Conservation (phyloP, 1,140 invertebrate species). For the Pseudomyrmex dendroicus region DNA sequence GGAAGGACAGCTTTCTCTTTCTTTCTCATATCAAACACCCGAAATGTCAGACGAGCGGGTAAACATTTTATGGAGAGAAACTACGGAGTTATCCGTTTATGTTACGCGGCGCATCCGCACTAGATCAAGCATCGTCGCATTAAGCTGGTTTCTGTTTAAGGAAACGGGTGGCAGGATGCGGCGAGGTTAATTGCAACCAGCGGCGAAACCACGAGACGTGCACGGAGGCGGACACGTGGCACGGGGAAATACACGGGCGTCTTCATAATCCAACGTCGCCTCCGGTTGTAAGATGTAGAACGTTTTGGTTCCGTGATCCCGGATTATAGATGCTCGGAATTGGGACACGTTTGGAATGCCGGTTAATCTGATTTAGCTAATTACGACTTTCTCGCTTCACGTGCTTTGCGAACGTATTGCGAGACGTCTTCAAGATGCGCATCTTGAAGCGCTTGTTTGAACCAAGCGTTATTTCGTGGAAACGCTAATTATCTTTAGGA, state of each 20-base stretch:
- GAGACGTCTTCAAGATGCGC: neutral
- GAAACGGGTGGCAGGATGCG: constrained; percentile 50
- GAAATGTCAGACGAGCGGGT: constrained; percentile 29
- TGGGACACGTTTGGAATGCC: constrained; percentile 23
- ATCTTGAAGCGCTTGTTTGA: neutral
- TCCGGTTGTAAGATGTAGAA: constrained; percentile 37
- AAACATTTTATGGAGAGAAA: constrained; percentile 56
- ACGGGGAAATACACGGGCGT: constrained; percentile 53
- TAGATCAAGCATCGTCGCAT: constrained; percentile 52
- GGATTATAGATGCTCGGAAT: constrained; percentile 25
- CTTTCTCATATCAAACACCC: neutral
- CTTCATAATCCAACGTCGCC: constrained; percentile 60
- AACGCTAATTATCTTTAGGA: neutral
- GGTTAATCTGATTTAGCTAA: constrained; percentile 45
- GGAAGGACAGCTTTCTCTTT: neutral
- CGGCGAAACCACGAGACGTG: constrained; percentile 27
- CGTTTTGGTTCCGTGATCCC: constrained; percentile 55
- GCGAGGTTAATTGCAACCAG: constrained; percentile 65
- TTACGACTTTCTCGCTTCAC: constrained; percentile 44
- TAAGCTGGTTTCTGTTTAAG: constrained; percentile 44
- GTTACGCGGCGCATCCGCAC: constrained; percentile 41
- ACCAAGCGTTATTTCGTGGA: neutral
- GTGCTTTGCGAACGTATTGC: neutral
- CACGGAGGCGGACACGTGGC: constrained; percentile 45
- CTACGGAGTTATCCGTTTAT: constrained; percentile 37